Percentiles rank a stretch among this genome's conserved stretches.
These are phyloP conservation scores for Odontamblyopus lacepedii DNA, from an alignment of 2,797 vertebrate genomes.

Conservation along the genomic window DNA sequence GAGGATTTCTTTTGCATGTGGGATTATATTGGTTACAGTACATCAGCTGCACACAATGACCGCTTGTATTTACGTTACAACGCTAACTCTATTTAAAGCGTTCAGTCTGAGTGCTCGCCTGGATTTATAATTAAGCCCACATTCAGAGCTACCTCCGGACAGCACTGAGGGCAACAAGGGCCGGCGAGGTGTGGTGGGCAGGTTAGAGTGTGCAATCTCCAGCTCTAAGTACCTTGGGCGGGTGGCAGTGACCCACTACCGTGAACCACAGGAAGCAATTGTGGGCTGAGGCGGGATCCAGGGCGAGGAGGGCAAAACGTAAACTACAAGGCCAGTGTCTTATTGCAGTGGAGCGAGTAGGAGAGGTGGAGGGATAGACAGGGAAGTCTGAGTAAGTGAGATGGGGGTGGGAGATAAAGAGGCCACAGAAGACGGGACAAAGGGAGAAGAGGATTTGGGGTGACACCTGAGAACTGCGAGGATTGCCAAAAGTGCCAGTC, in stretches of 20 bases:
- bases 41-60: conserved; percentile 12
- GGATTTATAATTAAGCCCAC: conserved; percentile 56
- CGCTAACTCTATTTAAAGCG: conserved; percentile 8
- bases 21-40: not conserved
- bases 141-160: conserved; percentile 36
- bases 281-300: conserved; percentile 55
- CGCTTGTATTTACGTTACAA: conserved; percentile 22
- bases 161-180: conserved; percentile 32
- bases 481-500: conserved; percentile 55
- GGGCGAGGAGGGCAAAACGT: conserved; percentile 58
- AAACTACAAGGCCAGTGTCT: conserved; percentile 70
- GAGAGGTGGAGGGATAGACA: conserved; percentile 50
- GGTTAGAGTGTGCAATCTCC: conserved; percentile 68
- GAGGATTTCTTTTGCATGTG: not conserved
- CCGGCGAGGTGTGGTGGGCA: conserved; percentile 33
- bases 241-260: conserved; percentile 64
- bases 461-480: conserved; percentile 31
- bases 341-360: conserved; percentile 68
- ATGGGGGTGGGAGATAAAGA: conserved; percentile 46
- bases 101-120: conserved; percentile 32
- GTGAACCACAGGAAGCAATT: conserved; percentile 68
- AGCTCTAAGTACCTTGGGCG: conserved; percentile 69
- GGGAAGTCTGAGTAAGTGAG: conserved; percentile 51
- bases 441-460: conserved; percentile 22
- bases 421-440: conserved; percentile 16